A percentile compares a stretch with the other conserved stretches of the same genome.
These are phyloP conservation scores for Siniperca knerii DNA, from an alignment of 2,113 vertebrate species.

Conservation along the genomic window DNA sequence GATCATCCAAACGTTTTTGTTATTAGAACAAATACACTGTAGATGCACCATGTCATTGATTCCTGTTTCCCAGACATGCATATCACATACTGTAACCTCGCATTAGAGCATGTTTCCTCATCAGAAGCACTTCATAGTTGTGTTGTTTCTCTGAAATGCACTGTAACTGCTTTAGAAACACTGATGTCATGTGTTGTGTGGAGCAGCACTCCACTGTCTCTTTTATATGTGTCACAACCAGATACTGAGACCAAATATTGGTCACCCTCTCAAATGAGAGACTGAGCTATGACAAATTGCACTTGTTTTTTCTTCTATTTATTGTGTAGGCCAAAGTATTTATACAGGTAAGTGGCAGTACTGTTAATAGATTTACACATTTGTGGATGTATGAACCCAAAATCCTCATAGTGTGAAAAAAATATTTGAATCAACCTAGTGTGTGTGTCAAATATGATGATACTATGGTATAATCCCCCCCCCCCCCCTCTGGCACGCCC, in stretches of 20 bases:
- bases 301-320: conserved; percentile 42
- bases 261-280: conserved; percentile 38
- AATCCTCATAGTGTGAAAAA: conserved; percentile 5
- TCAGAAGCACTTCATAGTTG: neutral
- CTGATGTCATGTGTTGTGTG: conserved; percentile 18
- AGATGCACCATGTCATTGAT: conserved; percentile 23
- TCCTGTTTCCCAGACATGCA: conserved; percentile 3
- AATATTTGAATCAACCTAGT: conserved; percentile 4
- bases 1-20: neutral
- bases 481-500: neutral
- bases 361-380: conserved; percentile 24
- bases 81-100: neutral
- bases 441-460: neutral
- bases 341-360: conserved; percentile 66
- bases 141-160: conserved; percentile 21
- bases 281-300: conserved; percentile 73
- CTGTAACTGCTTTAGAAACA: conserved; percentile 18
- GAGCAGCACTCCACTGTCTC: neutral
- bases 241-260: conserved; percentile 21
- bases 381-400: neutral
- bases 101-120: conserved; percentile 55
- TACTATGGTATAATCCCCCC: neutral
- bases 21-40: conserved; percentile 1
- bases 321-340: conserved; percentile 26
- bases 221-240: neutral